Percentiles rank a stretch among this genome's conserved stretches.
Evolutionary conservation across 2,888 invertebrate genomes (phyloP).

Genomic region (Conomelus anceps): DNA sequence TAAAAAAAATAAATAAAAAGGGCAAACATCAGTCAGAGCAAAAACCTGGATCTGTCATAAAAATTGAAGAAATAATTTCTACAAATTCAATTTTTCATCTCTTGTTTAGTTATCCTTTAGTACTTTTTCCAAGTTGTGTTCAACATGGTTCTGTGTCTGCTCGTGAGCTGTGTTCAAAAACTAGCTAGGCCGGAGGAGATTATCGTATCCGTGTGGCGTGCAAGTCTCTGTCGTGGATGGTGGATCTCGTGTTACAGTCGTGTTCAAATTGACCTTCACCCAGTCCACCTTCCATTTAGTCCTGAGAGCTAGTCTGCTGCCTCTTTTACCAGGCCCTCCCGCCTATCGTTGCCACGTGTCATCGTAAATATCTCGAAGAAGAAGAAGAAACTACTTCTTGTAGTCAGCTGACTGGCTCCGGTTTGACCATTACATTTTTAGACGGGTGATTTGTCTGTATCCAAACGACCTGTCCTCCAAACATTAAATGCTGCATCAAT

Average conservation of each 20-base stretch:
- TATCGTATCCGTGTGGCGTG: background rate
- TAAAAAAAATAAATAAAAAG: no score
- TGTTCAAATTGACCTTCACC: background rate
- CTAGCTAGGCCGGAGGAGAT: background rate
- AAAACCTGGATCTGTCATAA: no score
- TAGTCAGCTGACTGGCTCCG: background rate
- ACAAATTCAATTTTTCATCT: no score
- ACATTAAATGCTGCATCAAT: background rate
- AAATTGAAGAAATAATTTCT: no score
- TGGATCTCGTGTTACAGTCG: background rate
- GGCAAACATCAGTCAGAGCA: no score
- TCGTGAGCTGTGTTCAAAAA: background rate
- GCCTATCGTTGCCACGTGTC: background rate
- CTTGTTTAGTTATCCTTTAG: no score
- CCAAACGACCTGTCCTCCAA: background rate
- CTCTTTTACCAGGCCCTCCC: background rate
- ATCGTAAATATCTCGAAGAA: background rate
- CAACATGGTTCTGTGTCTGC: background rate
- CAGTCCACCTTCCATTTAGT: background rate
- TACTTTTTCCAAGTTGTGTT: background rate
- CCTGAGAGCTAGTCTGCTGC: background rate
- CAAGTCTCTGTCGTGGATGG: background rate
- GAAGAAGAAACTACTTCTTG: no score
- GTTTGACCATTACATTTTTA: background rate
- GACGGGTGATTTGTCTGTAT: background rate